These are phyloP conservation scores for Spinus olivaceus DNA, from an alignment of 2,797 vertebrate genomes.

Conservation along the genomic window DNA sequence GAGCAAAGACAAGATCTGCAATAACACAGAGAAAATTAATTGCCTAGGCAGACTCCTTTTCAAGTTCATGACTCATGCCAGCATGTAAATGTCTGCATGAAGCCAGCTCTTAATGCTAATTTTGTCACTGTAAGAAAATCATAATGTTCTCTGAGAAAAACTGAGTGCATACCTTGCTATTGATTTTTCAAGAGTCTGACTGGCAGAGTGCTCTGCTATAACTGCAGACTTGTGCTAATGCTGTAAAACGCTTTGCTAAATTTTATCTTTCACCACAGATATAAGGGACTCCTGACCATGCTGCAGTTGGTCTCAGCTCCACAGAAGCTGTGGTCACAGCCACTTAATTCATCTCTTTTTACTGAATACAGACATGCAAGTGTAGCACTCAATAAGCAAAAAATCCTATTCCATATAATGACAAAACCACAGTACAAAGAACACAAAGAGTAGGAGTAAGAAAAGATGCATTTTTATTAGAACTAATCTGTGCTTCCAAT, in stretches of 20 bases:
- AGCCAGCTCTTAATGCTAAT: conserved; percentile 37
- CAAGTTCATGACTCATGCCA: conserved; percentile 57
- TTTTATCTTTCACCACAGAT: background rate
- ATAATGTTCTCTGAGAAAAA: background rate
- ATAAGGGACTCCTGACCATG: background rate
- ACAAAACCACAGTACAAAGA: background rate
- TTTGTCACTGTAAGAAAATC: conserved; percentile 36
- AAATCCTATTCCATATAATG: background rate
- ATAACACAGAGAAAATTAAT: conserved; percentile 29
- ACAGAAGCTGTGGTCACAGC: background rate
- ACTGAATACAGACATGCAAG: background rate
- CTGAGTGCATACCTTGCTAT: background rate
- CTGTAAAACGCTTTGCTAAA: background rate
- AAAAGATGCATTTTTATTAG: background rate
- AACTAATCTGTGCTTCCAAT: background rate
- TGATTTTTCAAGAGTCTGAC: conserved; percentile 32
- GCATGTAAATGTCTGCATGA: conserved; percentile 34
- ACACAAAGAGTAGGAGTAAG: background rate
- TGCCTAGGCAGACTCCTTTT: conserved; percentile 50
- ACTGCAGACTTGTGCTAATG: background rate
- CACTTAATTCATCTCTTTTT: background rate
- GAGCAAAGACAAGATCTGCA: conserved; percentile 12
- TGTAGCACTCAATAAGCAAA: background rate
- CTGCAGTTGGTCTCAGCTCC: background rate
- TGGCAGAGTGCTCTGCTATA: background rate